Evolutionary conservation across 2,797 vertebrate genomes (phyloP), one percentile per base, ranked within the genome.

Genomic region (Potorous gilbertii): DNA sequence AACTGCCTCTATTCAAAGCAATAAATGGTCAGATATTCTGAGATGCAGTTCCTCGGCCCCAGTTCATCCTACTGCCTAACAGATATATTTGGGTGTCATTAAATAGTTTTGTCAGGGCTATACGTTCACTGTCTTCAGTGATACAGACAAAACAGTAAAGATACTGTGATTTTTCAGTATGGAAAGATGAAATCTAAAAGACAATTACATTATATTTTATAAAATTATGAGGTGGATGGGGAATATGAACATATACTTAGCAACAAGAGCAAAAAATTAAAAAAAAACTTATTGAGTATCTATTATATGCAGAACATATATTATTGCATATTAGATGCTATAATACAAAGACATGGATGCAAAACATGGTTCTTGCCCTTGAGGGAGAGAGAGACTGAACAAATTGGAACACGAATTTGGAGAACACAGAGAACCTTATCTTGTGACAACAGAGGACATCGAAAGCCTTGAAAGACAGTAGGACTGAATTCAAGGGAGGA

Each of bases 291-390:
- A 46, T 13, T 92, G 62, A 92, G 27, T 31, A 24, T 55, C 74
- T 66, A 81, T n/a, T 50, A 90, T 52, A 40, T 90, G 27, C 21
- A 81, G 54, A 27, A 59, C 27, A 29, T 4, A 52, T 57, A 29
- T 57, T 57, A 57, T 57, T 29, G 27, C 28, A 50, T 90, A 55
- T 91, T 57, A 92, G 96, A 56, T 95, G 52, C 24, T 31, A 59
- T 95, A 40, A 92, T 92, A 90, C 54, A 87, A 95, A 94, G 40
- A 40, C 90, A 59, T 66, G 89, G 91, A 56, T 66, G 89, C n/a
- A 94, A 92, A 96, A 90, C 57, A 55, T 91, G 57, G 3, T 29
- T 16, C 34, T 0, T 59, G 66, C 27, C 54, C 12, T 87, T 27
- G 34, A 28, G 59, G 91, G 40, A 92, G 92, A 94, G n/a, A 40